Base-by-base conservation (phyloP, 2,888 invertebrate genomes). In the Automeris io region DNA sequence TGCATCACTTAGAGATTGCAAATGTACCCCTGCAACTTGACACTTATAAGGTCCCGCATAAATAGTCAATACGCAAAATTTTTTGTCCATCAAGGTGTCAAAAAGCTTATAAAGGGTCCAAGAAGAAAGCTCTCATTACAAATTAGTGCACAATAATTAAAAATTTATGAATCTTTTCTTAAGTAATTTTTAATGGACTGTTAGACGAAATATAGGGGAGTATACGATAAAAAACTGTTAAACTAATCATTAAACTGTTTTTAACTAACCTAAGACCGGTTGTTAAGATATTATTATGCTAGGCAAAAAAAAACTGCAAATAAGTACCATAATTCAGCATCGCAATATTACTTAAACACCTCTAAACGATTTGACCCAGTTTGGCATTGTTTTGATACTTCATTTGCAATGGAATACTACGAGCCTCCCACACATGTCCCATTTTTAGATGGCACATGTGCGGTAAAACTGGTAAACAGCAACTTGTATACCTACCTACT, bases 381-480 rank as follows among this genome's bases (percentile, higher is more conserved):
- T 75, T 59, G 49, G 16, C 51, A 64, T 74, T 80, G 78, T 80
- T 78, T 70, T 75, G 74, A 74, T 69, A 70, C 56, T 57, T 51
- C 44, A 54, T 53, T 46, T 39, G 43, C 48, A 45, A 45, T 42
- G 48, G 52, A 46, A 50, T 53, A 56, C 52, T 51, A 51, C 56
- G 51, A 57, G 64, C 70, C 81, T 81, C 83, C 81, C 83, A 80
- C 83, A 74, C 62, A 67, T 75, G 74, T 72, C 68, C 79, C 53
- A 77, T 77, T 79, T 40, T 78, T 77, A 74, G 69, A 63, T 61
- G 49, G 41, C 71, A 71, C 77, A 75, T 75, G 74, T 79, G 62
- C 46, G 66, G 50, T 39, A 40, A 49, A 51, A 57, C 46, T 59
- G 53, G 63, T 66, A 64, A 68, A 66, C 69, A 66, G 51, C 46